phyloP scores from a whole-genome alignment of 2,113 vertebrate species.

The Semicossyphus pulcher region DNA sequence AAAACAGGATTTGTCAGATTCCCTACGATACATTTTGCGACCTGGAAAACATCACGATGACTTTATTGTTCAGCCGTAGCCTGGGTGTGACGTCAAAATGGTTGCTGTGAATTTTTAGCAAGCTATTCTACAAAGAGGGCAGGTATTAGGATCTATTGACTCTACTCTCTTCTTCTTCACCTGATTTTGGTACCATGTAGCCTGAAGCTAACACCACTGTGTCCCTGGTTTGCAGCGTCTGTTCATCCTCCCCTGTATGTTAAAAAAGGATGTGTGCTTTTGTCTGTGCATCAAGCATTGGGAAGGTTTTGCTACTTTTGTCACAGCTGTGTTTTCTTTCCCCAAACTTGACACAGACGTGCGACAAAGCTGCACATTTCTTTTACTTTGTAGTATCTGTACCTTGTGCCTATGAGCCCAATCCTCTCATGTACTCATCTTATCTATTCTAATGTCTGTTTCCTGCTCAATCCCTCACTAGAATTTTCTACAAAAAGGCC shows the following conservation, averaged over 20 bases:
- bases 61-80: too few species aligned
- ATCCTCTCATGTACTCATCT: constrained; percentile 39
- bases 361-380: constrained; percentile 54
- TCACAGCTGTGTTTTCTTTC: constrained; percentile 18
- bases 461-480: constrained; percentile 57
- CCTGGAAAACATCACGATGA: too few species aligned
- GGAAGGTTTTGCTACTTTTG: constrained; percentile 16
- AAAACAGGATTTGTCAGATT: too few species aligned
- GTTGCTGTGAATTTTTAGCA: not conserved
- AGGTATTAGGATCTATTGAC: constrained; percentile 10
- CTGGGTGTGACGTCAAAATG: not conserved
- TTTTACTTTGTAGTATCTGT: constrained; percentile 58
- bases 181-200: constrained; percentile 51
- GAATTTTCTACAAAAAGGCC: constrained; percentile 85
- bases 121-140: constrained; percentile 8
- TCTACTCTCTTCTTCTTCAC: constrained; percentile 34
- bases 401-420: constrained; percentile 61
- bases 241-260: constrained; percentile 45
- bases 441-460: constrained; percentile 56
- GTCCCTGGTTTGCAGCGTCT: constrained; percentile 36
- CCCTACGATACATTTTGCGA: too few species aligned
- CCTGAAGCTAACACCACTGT: constrained; percentile 56
- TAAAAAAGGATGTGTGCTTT: constrained; percentile 34
- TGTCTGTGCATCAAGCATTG: constrained; percentile 38
- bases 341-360: constrained; percentile 39